phyloP scores from a whole-genome alignment of 64 coral and sea anemone genomes.

The Hydrozoanthus tunicans region DNA sequence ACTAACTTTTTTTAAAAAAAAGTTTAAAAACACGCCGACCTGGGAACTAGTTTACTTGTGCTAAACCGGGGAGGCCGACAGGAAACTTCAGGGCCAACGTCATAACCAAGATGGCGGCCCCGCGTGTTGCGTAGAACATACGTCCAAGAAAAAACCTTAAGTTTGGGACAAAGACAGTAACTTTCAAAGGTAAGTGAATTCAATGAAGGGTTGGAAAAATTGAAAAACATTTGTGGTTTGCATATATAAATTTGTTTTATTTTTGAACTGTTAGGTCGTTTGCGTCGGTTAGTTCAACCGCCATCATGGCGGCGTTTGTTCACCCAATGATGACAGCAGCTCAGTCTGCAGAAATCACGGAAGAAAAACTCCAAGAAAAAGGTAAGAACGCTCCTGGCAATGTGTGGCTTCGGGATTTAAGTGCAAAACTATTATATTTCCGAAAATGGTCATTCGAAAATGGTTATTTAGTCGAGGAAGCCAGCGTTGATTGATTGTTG shows the following conservation, averaged over 20 bases:
- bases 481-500: too few species aligned
- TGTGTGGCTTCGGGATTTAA: neutral
- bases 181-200: slow-evolving; percentile 1
- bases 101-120: slow-evolving; percentile 25
- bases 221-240: neutral
- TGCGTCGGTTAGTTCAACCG: neutral
- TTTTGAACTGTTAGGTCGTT: slow-evolving; percentile 36
- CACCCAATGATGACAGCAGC: slow-evolving; percentile 54
- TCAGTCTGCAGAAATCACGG: slow-evolving; percentile 60
- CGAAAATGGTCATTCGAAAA: too few species aligned
- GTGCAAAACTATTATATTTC: too few species aligned
- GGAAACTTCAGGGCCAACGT: neutral
- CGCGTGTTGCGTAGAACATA: slow-evolving; percentile 48
- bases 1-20: too few species aligned
- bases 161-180: neutral
- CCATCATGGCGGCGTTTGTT: slow-evolving; percentile 57
- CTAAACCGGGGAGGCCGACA: neutral
- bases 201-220: neutral
- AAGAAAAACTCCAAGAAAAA: slow-evolving; percentile 56
- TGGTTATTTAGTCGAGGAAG: too few species aligned
- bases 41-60: neutral
- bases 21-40: too few species aligned
- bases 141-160: neutral
- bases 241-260: neutral
- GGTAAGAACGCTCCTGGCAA: neutral